These are phyloP conservation scores for Promerops cafer DNA, from an alignment of 2,113 vertebrate genomes.

Conservation along the genomic window DNA sequence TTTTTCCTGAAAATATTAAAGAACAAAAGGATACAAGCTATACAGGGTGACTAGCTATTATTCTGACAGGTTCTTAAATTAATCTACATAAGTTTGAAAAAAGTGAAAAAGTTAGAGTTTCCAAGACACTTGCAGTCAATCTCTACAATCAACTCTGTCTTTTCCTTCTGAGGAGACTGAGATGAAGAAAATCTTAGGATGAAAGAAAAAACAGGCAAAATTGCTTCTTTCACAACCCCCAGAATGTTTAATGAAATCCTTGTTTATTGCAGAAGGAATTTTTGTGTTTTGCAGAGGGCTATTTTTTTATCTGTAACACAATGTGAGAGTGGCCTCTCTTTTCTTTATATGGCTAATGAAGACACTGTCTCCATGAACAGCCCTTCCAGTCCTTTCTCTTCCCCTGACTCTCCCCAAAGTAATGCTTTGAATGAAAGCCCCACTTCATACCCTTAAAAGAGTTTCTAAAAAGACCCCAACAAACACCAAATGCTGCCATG, in stretches of 20 bases:
- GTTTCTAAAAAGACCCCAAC: neutral
- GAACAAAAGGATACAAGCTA: neutral
- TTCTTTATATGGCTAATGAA: neutral
- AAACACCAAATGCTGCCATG: neutral
- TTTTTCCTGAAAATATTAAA: neutral
- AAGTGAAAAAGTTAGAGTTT: neutral
- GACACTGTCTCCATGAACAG: neutral
- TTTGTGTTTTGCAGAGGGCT: neutral
- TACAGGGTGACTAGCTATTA: neutral
- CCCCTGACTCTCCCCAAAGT: neutral
- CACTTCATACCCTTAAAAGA: neutral
- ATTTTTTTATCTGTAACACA: neutral
- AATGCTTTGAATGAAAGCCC: neutral
- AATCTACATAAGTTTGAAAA: neutral
- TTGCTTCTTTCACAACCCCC: neutral
- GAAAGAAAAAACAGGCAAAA: neutral
- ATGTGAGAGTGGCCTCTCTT: neutral
- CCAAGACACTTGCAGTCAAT: neutral
- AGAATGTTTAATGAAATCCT: neutral
- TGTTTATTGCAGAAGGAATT: neutral
- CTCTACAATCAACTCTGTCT: neutral
- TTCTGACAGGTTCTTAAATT: neutral
- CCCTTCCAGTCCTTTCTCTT: neutral
- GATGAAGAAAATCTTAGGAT: neutral
- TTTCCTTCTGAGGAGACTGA: neutral